Conservation (phyloP, 30 jellyfish, hydroid and myxozoan species). For the Aurelia coerulea region DNA sequence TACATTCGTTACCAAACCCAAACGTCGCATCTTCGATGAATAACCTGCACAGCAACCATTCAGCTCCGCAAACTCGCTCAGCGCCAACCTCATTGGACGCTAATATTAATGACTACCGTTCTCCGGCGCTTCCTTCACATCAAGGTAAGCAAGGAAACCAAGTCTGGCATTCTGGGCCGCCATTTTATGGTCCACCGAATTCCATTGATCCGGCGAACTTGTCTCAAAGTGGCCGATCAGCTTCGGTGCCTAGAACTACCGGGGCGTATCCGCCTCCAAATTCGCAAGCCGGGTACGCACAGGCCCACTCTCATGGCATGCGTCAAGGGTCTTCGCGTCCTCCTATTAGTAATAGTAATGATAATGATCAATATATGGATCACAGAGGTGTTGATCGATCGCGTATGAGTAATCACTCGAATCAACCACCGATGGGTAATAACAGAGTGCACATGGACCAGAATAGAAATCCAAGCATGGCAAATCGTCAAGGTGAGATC, state of each 20-base stretch:
- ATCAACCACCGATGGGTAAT: conserved; percentile 37
- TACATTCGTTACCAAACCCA: conserved; percentile 56
- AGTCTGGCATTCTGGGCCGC: conserved; percentile 74
- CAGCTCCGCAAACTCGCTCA: conserved; percentile 31
- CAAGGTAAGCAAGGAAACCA: conserved; percentile 48
- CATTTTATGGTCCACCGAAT: conserved; percentile 64
- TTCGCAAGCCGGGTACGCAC: conserved; percentile 48
- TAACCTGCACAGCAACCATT: background rate
- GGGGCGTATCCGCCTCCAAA: conserved; percentile 33
- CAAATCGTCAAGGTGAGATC: conserved; percentile 32
- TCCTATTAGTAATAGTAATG: conserved; percentile 7
- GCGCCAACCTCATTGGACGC: conserved; percentile 66
- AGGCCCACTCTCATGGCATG: conserved; percentile 20
- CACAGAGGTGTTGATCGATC: conserved; percentile 57
- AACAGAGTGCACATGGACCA: conserved; percentile 13
- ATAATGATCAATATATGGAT: background rate
- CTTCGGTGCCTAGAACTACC: conserved; percentile 33
- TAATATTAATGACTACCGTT: conserved; percentile 41
- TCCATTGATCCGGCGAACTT: conserved; percentile 44
- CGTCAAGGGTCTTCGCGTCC: conserved; percentile 36
- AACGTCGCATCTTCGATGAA: conserved; percentile 29
- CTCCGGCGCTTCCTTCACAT: conserved; percentile 14
- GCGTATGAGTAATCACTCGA: conserved; percentile 34
- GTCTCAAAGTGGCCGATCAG: conserved; percentile 33
- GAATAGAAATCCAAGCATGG: background rate